Base-by-base conservation (phyloP, 2,113 vertebrate species). In the Cygnus buccinator region DNA sequence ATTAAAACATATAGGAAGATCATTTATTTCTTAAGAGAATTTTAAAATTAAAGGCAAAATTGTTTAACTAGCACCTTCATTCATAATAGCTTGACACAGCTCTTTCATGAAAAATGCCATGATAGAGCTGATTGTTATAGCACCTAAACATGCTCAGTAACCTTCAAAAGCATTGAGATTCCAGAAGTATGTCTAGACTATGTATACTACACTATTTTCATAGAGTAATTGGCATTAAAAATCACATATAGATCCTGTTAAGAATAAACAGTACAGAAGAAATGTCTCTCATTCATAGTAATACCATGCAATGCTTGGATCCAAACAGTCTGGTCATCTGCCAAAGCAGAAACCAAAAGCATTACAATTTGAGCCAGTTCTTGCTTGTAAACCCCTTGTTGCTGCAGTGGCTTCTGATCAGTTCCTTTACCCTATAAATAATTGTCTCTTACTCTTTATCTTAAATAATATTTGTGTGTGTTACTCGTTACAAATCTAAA, bases 1-100 rank as follows among this genome's bases (percentile, higher is more conserved):
- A 91, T 59, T 71, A 93, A 96, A 97, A 91, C 85, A 77, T 50
- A 82, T 43, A 19, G 19, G 22, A 63, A 54, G 44, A 46, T 31
- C 61, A 77, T 68, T 39, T 59, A 31, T 39, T 86, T 85, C 35
- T 66, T 78, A 37, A 41, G 46, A 84, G 4, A 90, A 63, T 50
- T 66, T 59, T 66, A 39, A 59, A 63, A 67, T 43, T 43, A 58
- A 91, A 81, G 63, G 22, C 25, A 66, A 57, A 93, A 90, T 70
- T 66, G 43, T 65, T 58, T 77, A 84, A 58, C 13, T 80, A 73
- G 52, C 31, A 71, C 26, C 25, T 79, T 87, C 55, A 73, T 37
- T 59, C 43, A 61, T 43, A 73, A 39, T 28, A 65, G 50, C 63
- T 58, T 57, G 48, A 57, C 62, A 55, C 31, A 58, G 12, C 11